Percentiles rank a stretch among this genome's conserved stretches.
Evolutionary conservation across 2,797 vertebrate species (phyloP).

Genomic region (Bufotes viridis): DNA sequence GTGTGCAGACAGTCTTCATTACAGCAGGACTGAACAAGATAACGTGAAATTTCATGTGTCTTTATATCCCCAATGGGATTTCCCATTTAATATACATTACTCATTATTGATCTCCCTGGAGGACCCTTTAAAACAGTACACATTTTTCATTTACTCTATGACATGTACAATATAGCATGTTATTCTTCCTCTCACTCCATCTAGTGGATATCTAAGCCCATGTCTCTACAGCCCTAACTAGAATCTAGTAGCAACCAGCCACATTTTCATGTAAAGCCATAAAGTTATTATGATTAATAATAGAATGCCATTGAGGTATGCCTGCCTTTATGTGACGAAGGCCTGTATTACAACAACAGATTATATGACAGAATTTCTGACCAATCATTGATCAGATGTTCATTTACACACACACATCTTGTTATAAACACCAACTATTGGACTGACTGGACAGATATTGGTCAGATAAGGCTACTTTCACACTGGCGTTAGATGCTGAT

Average conservation of each 20-base stretch:
- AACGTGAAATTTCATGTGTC: neutral
- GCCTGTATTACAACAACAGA: too few relatives aligned
- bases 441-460: too few relatives aligned
- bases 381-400: too few relatives aligned
- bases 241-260: neutral
- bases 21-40: too few relatives aligned
- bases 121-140: neutral
- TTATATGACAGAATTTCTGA: too few relatives aligned
- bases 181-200: constrained; percentile 32
- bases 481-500: too few relatives aligned
- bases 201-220: constrained; percentile 33
- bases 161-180: neutral
- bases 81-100: neutral
- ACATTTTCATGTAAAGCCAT: neutral
- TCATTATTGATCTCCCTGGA: neutral
- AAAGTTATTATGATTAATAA: neutral
- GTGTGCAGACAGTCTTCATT: too few relatives aligned
- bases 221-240: neutral
- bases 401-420: too few relatives aligned
- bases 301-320: neutral
- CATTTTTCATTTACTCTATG: constrained; percentile 7
- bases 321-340: too few relatives aligned
- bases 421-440: too few relatives aligned
- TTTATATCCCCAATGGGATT: neutral
- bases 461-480: too few relatives aligned